These are phyloP conservation scores for Enoplolaimus lenunculus DNA, from an alignment of 2,888 invertebrate genomes.

Conservation along the genomic window DNA sequence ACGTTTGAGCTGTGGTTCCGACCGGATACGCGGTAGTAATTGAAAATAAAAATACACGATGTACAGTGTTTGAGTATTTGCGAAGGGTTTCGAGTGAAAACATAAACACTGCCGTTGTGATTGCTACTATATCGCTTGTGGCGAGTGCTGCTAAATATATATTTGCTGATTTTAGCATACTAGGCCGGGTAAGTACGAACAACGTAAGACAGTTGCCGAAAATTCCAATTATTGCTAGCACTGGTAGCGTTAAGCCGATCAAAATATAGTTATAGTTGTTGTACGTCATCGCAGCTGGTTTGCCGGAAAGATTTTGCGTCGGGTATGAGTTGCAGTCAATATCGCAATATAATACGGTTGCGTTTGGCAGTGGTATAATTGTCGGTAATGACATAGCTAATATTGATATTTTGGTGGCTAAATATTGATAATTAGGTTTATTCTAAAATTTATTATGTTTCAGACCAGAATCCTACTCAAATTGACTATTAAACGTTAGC, in stretches of 20 bases:
- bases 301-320: neutral
- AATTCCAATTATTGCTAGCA: constrained; percentile 33
- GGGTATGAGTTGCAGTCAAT: neutral
- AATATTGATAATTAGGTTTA: too few relatives aligned
- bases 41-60: neutral
- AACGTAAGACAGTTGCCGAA: constrained; percentile 33
- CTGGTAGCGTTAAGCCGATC: constrained; percentile 33
- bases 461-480: too few relatives aligned
- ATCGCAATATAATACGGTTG: neutral
- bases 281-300: neutral
- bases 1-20: constrained; percentile 37
- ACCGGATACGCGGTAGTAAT: constrained; percentile 29
- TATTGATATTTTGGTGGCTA: too few relatives aligned
- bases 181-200: constrained; percentile 33
- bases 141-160: constrained; percentile 25
- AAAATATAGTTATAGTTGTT: constrained; percentile 23
- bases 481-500: too few relatives aligned
- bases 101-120: constrained; percentile 35
- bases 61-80: neutral
- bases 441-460: too few relatives aligned
- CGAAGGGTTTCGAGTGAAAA: constrained; percentile 19
- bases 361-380: too few relatives aligned
- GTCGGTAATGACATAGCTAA: too few relatives aligned
- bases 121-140: constrained; percentile 6
- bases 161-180: constrained; percentile 35